Evolutionary conservation across 1,140 invertebrate species (phyloP).

Genomic region (Oreohelix idahoensis): DNA sequence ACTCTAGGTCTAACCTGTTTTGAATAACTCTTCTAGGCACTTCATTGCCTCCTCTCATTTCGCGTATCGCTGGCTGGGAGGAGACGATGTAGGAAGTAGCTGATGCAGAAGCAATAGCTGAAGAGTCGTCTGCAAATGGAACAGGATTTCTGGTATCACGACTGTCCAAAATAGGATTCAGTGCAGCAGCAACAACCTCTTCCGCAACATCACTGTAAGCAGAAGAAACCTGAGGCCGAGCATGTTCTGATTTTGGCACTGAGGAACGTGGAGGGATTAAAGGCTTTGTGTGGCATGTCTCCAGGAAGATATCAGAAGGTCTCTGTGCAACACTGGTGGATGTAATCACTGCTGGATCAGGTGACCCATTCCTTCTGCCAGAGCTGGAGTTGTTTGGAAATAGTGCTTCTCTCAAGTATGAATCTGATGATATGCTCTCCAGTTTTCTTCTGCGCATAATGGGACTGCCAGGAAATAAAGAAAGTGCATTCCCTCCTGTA

Average conservation of each 20-base stretch:
- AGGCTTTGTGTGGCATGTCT: conserved; percentile 2
- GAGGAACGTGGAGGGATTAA: neutral
- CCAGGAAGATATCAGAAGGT: neutral
- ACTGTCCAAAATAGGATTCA: conserved; percentile 16
- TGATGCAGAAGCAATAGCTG: neutral
- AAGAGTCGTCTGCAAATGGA: neutral
- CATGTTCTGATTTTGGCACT: conserved; percentile 1
- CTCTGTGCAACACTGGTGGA: neutral
- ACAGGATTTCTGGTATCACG: neutral
- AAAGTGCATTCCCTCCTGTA: neutral
- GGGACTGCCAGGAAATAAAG: conserved; percentile 14
- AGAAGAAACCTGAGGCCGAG: neutral
- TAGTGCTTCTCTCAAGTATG: neutral
- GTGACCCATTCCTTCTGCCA: neutral
- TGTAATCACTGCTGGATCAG: conserved; percentile 14
- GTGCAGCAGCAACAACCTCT: conserved; percentile 15
- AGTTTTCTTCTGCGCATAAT: conserved; percentile 15
- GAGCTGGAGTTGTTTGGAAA: neutral
- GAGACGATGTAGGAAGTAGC: neutral
- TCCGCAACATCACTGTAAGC: conserved; percentile 11
- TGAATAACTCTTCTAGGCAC: neutral
- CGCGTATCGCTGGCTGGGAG: neutral
- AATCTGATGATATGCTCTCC: neutral
- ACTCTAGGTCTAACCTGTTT: conserved; percentile 7
- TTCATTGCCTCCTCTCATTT: neutral